These are phyloP conservation scores for Meloidogyne floridensis DNA, from an alignment of 1,140 invertebrate genomes.

Conservation along the genomic window DNA sequence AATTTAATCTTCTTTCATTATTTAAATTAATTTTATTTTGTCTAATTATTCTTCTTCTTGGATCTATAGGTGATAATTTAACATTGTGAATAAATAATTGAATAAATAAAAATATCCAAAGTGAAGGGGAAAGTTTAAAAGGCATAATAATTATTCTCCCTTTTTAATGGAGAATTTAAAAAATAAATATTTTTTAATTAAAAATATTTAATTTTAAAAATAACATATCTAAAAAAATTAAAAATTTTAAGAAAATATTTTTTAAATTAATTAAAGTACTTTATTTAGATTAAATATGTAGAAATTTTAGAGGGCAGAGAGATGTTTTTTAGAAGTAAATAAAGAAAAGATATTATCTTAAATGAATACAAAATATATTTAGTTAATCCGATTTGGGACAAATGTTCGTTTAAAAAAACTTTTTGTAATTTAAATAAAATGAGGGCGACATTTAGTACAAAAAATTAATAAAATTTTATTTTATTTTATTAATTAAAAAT, in stretches of 20 bases:
- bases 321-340: not conserved
- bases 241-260: not conserved
- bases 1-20: not conserved
- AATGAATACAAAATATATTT: not conserved
- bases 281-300: not conserved
- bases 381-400: slow-evolving; percentile 2
- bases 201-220: not conserved
- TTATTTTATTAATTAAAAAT: not conserved
- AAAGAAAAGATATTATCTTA: not conserved
- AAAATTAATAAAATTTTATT: not conserved
- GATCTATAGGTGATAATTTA: not conserved
- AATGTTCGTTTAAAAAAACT: not conserved
- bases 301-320: not conserved
- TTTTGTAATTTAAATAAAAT: not conserved
- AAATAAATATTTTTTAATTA: not conserved
- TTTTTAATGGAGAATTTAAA: not conserved
- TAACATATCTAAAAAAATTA: not conserved
- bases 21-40: not conserved
- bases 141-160: not conserved
- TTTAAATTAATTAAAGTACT: not conserved
- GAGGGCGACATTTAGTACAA: not conserved
- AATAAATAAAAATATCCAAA: not conserved
- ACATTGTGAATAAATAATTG: slow-evolving; percentile 5
- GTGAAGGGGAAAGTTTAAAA: not conserved
- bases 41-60: not conserved